Evolutionary conservation across 2,113 vertebrate genomes (phyloP), one percentile per base, ranked within the genome.

Genomic region (Pleuronectes platessa): DNA sequence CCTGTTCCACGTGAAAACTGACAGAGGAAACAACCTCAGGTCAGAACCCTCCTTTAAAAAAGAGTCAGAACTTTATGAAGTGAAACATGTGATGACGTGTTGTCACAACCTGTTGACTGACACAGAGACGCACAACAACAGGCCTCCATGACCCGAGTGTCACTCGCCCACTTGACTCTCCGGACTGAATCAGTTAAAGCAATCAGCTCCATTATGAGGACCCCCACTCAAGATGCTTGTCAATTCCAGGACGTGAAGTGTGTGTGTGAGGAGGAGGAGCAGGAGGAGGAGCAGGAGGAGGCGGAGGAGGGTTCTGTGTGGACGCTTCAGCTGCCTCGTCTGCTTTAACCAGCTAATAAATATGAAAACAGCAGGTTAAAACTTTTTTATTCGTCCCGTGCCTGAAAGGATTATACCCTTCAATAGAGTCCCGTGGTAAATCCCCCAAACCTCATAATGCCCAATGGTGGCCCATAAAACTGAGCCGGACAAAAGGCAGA

Each of bases 371-470:
- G 95, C 93, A 90, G 95, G 94, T 96, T 96, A 94, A 93, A 93
- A 91, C 94, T 93, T 94, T 81, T 79, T 94, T 91, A 93, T 94
- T 94, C 90, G 92, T 94, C 95, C 87, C 91, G 90, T 90, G 86
- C 90, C 92, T 94, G 95, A 96, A 95, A 93, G 93, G 95, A 94
- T 95, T 96, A 95, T 85, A 88, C 89, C 84, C 89, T 89, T 96
- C 96, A 94, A 97, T 96, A 86, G 96, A 97, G 95, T 97, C 82
- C 95, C 94, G 81, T 95, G 95, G 93, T 95, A 84, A 95, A 95
- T 95, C 94, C 93, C 93, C 86, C 91, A 92, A 93, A 96, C 95
- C 95, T 97, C 95, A 96, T 97, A 95, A 96, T 94, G 95, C 93
- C 94, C 94, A 91, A 94, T 95, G 95, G 94, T 93, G 92, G 83